Conservation (phyloP, 2,888 invertebrate species). For the Ennomos erosarius region DNA sequence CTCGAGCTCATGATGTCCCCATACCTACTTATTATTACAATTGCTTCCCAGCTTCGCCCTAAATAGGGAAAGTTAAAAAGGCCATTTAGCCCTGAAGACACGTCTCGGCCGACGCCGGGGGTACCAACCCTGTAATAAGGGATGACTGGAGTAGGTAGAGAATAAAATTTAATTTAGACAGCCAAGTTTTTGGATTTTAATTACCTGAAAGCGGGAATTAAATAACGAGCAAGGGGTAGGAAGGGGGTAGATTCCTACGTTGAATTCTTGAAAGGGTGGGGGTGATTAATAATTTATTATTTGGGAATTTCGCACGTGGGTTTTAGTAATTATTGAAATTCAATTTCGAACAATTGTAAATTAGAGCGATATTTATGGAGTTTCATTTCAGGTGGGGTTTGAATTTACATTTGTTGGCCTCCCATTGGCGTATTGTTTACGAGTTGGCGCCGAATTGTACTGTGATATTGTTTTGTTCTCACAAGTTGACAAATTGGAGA, state of each 20-base stretch:
- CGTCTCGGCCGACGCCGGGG: conserved; percentile 59
- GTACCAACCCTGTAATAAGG: conserved; percentile 39
- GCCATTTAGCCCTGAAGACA: conserved; percentile 78
- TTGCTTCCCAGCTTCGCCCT: conserved; percentile 76
- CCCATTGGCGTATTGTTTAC: conserved; percentile 9
- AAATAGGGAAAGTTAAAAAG: conserved; percentile 86
- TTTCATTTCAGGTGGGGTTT: conserved; percentile 22
- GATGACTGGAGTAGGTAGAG: conserved; percentile 35
- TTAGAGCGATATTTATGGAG: conserved; percentile 29
- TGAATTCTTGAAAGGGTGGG: conserved; percentile 43
- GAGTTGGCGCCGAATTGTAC: background rate
- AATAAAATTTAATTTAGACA: conserved; percentile 82
- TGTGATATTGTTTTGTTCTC: background rate
- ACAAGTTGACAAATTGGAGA: background rate
- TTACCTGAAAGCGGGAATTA: conserved; percentile 81
- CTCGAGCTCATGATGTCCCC: conserved; percentile 70
- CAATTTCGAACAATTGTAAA: conserved; percentile 29
- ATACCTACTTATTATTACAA: conserved; percentile 75
- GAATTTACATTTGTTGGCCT: conserved; percentile 17
- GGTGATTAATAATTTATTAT: conserved; percentile 52
- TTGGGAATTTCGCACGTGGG: conserved; percentile 44
- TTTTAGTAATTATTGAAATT: conserved; percentile 38
- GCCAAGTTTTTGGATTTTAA: conserved; percentile 83
- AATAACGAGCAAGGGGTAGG: conserved; percentile 65
- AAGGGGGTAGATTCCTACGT: conserved; percentile 47